phyloP scores from a whole-genome alignment of 2,113 vertebrate species.

The Hyaena hyaena region DNA sequence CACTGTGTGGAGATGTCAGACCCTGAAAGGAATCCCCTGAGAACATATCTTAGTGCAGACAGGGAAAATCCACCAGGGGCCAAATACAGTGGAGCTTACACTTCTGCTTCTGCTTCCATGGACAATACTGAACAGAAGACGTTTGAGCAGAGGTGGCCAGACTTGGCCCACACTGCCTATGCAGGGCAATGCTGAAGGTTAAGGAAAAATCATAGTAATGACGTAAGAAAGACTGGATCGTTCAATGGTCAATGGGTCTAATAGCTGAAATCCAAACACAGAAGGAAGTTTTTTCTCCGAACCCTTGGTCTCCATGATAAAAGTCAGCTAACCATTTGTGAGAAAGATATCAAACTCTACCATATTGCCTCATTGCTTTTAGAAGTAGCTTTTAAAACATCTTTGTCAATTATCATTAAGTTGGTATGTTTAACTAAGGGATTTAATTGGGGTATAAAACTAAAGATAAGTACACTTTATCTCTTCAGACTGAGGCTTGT shows the following conservation, averaged over 20 bases:
- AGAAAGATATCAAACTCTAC: neutral
- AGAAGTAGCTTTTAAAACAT: neutral
- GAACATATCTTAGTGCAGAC: neutral
- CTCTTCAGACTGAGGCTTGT: neutral
- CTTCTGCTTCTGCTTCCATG: neutral
- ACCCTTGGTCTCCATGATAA: neutral
- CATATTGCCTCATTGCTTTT: neutral
- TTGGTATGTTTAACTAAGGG: conserved; percentile 8
- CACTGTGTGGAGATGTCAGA: neutral
- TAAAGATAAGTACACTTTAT: neutral
- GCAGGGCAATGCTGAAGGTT: neutral
- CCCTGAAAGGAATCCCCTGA: neutral
- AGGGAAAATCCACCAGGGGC: neutral
- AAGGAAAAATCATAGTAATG: conserved; percentile 7
- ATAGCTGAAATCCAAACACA: neutral
- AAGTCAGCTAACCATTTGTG: neutral
- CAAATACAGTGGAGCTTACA: neutral
- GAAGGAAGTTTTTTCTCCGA: neutral
- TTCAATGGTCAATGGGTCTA: neutral
- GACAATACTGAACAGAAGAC: neutral
- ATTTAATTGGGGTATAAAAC: neutral
- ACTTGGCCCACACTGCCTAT: neutral
- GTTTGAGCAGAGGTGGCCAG: neutral
- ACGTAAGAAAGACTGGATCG: neutral
- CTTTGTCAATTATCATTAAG: neutral